phyloP scores from a whole-genome alignment of 2,888 invertebrate genomes.

The Acanthosepion pharaonis region DNA sequence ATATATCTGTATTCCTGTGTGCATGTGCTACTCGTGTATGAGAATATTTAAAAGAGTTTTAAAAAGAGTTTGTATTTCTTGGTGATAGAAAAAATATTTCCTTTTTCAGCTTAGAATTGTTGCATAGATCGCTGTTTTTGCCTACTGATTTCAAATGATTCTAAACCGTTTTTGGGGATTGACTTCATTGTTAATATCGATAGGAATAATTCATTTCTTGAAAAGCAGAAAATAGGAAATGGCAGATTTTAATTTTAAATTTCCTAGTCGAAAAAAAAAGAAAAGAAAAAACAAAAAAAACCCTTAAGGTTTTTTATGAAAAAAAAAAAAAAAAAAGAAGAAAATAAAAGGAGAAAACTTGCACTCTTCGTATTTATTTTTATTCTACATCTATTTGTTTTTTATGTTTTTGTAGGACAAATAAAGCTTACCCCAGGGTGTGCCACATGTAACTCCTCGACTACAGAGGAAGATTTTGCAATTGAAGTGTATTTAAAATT shows the following conservation, averaged over 20 bases:
- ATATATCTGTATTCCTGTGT: not conserved
- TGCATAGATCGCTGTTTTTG: not conserved
- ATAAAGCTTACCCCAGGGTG: conserved; percentile 10
- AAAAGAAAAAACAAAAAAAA: too few species aligned
- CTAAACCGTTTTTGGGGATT: not conserved
- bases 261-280: not conserved
- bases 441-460: not conserved
- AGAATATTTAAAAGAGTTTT: not conserved
- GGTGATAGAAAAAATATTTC: not conserved
- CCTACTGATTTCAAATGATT: not conserved
- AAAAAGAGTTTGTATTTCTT: not conserved
- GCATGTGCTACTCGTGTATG: not conserved
- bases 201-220: not conserved
- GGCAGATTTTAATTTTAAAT: conserved; percentile 21
- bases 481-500: not conserved
- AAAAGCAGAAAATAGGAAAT: conserved; percentile 4
- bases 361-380: not conserved
- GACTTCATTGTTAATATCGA: not conserved
- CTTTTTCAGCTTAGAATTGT: not conserved
- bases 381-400: not conserved
- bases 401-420: not conserved
- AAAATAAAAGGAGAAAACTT: not conserved
- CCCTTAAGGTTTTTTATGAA: not conserved
- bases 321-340: not conserved
- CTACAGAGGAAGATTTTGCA: not conserved